Base-by-base conservation (phyloP, 2,113 vertebrate species). In the Neodontobutis hainanensis region DNA sequence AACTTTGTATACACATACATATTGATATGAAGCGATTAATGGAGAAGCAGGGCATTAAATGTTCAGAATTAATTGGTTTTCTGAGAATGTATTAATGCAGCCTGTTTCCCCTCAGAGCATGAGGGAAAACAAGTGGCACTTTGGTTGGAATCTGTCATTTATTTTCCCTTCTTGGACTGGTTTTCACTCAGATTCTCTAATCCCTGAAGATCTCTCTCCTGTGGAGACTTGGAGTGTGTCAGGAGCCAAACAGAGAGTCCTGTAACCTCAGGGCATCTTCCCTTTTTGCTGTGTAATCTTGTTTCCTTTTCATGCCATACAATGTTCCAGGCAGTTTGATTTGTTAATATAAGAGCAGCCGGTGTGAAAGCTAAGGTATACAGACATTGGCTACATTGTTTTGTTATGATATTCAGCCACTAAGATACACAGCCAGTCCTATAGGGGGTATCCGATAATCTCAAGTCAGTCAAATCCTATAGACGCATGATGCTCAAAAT, bases 1-100 rank as follows among this genome's bases (percentile, higher is more conserved):
- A 68, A 85, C 61, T 85, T 80, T 68, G 61, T 61, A 19, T 48
- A 16, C n/a, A 70, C 70, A 68, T 58, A 27, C 58, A 49, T 32
- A 45, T 60, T 82, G 69, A 77, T 72, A 32, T 45, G 52, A 65
- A 40, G 56, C 45, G 6, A 36, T 66, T 62, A 36, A 48, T 36
- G 59, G 59, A 6, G 43, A 47, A 49, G 0, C 52, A 19, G 8
- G 57, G 45, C 55, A 27, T 52, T 56, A 63, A 61, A 68, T 65
- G 47, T 45, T 44, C 11, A 6, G 15, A 73, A 69, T 78, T 14
- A 80, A 72, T 76, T 61, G 47, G 32, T 55, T 83, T 51, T 77
- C 8, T 48, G 52, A 73, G 51, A 78, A 73, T 75, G 32, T 55
- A 36, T 15, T 38, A 36, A 50, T 50, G 56, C 73, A 61, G 76